Evolutionary conservation across 2,797 vertebrate genomes (phyloP).

Genomic region (Falco peregrinus): DNA sequence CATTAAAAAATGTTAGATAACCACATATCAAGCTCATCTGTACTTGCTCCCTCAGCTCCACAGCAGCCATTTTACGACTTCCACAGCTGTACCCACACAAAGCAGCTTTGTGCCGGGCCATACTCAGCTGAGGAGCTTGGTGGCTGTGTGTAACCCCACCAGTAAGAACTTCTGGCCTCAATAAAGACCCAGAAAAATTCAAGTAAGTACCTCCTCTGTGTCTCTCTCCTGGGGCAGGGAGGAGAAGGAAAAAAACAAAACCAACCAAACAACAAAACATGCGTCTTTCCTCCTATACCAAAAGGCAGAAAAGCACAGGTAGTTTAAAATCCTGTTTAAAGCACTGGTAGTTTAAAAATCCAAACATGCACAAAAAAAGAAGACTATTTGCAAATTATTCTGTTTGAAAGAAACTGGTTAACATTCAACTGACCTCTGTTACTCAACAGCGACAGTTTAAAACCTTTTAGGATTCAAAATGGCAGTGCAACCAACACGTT

Average conservation of each 20-base stretch:
- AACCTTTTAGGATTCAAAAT: constrained; percentile 39
- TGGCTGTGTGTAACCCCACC: background rate
- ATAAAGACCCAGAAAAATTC: background rate
- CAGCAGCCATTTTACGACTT: constrained; percentile 60
- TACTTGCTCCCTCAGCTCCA: background rate
- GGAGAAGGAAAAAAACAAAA: background rate
- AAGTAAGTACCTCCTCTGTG: background rate
- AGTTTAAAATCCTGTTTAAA: background rate
- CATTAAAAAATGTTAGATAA: rapidly evolving
- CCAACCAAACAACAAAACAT: background rate
- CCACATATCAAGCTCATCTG: background rate
- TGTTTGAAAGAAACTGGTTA: background rate
- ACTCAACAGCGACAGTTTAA: background rate
- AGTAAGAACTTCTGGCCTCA: background rate
- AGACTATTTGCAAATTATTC: background rate
- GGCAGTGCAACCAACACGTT: background rate
- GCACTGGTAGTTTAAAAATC: background rate
- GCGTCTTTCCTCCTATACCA: rapidly evolving
- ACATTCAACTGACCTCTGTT: background rate
- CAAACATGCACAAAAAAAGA: background rate
- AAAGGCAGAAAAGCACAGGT: background rate
- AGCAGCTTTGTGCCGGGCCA: background rate
- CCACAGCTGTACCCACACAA: background rate
- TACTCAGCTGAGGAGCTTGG: background rate
- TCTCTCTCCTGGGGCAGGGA: no score